Evolutionary conservation across 2,797 vertebrate species (phyloP).

Genomic region (Tympanoctomys barrerae): DNA sequence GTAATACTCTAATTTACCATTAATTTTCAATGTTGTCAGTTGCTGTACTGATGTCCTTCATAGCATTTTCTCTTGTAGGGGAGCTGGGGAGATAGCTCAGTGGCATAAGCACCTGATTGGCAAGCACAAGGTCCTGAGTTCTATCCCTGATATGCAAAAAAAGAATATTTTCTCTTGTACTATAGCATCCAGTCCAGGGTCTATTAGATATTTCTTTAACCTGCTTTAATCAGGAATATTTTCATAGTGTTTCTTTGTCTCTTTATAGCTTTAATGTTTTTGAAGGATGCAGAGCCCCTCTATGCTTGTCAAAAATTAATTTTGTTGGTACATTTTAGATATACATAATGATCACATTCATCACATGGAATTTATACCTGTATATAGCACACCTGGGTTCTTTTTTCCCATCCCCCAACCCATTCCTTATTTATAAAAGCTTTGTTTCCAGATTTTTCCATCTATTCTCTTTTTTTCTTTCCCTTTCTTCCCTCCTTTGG

Average conservation of each 20-base stretch:
- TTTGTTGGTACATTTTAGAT: background rate
- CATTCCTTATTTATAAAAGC: background rate
- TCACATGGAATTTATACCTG: background rate
- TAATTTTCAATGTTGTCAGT: background rate
- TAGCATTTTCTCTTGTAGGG: background rate
- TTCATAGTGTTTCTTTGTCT: background rate
- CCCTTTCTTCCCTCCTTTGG: background rate
- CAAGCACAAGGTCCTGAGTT: too few species aligned
- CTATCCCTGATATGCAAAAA: too few species aligned
- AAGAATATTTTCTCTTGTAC: background rate
- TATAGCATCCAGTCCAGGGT: background rate
- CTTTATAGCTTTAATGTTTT: constrained; percentile 8
- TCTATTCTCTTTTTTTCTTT: background rate
- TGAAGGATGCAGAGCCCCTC: background rate
- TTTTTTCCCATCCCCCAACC: background rate
- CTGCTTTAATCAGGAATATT: background rate
- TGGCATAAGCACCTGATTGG: too few species aligned
- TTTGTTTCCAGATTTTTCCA: background rate
- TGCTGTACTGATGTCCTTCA: background rate
- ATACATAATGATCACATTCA: background rate
- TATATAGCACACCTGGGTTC: background rate
- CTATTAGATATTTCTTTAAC: background rate
- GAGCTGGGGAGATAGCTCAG: too few species aligned
- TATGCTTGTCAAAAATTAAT: background rate
- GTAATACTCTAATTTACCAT: background rate